These are phyloP conservation scores for Pygoscelis adeliae DNA, from an alignment of 2,113 vertebrate species.

Conservation along the genomic window DNA sequence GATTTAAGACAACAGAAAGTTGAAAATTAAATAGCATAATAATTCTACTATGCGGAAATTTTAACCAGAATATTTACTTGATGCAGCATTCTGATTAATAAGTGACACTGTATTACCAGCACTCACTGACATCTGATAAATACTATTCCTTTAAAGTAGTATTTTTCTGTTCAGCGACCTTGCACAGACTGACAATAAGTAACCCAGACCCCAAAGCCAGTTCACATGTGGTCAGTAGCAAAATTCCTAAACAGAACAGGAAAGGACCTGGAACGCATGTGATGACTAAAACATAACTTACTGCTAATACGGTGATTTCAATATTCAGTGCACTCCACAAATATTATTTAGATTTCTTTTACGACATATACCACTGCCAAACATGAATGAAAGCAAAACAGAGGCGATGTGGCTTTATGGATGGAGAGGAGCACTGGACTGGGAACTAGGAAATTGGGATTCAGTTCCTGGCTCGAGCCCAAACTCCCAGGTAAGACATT, in stretches of 20 bases:
- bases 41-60: not conserved
- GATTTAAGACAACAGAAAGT: slow-evolving; percentile 16
- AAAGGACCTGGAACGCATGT: not conserved
- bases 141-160: not conserved
- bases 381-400: not conserved
- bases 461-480: not conserved
- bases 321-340: not conserved
- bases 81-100: not conserved
- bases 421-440: not conserved
- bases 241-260: not conserved
- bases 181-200: not conserved
- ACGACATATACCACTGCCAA: not conserved
- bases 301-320: not conserved
- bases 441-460: not conserved
- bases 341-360: not conserved
- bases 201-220: not conserved
- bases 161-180: not conserved
- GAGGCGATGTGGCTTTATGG: not conserved
- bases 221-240: not conserved
- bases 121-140: not conserved
- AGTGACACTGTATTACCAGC: not conserved
- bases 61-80: not conserved
- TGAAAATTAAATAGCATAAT: slow-evolving; percentile 26
- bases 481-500: not conserved
- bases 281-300: not conserved